A percentile compares a stretch with the other conserved stretches of the same genome.
phyloP scores from a whole-genome alignment of 2,797 vertebrate species.

The Lophura swinhoii region DNA sequence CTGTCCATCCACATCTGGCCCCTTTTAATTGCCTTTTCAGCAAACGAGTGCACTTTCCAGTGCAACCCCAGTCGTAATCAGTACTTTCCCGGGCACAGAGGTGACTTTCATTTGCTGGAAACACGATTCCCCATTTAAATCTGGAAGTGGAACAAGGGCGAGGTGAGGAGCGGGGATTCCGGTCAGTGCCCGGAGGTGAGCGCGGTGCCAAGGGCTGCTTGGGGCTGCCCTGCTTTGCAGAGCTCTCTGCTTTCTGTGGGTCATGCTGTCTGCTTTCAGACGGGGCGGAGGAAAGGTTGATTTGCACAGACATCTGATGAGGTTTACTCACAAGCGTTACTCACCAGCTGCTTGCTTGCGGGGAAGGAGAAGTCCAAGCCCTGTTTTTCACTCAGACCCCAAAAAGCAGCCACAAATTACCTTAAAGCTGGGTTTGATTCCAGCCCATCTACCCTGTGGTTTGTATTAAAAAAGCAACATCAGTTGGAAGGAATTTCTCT shows the following conservation, averaged over 20 bases:
- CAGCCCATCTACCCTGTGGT: constrained; percentile 16
- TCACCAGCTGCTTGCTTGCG: constrained; percentile 45
- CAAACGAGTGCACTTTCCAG: not conserved
- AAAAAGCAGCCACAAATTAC: constrained; percentile 24
- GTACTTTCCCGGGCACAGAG: not conserved
- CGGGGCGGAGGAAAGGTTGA: constrained; percentile 24
- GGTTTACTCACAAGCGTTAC: constrained; percentile 65
- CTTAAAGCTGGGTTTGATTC: not conserved
- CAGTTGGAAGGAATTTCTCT: constrained; percentile 58
- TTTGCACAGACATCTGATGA: constrained; percentile 47
- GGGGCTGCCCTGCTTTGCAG: not conserved
- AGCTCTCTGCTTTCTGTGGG: constrained; percentile 19
- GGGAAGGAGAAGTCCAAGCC: constrained; percentile 38
- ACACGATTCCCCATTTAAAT: constrained; percentile 12
- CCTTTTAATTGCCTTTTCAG: not conserved
- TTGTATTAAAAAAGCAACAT: constrained; percentile 33
- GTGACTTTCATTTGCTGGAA: constrained; percentile 32
- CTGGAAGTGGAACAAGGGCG: constrained; percentile 35
- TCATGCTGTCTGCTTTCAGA: not conserved
- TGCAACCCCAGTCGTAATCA: not conserved
- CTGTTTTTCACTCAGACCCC: constrained; percentile 6
- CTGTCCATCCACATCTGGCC: not conserved
- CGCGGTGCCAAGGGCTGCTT: not conserved
- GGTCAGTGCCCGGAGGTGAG: constrained; percentile 2
- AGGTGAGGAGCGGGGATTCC: not conserved